Evolutionary conservation across 64 coral and sea anemone genomes (phyloP).

Genomic region (Cladopsammia gracilis): DNA sequence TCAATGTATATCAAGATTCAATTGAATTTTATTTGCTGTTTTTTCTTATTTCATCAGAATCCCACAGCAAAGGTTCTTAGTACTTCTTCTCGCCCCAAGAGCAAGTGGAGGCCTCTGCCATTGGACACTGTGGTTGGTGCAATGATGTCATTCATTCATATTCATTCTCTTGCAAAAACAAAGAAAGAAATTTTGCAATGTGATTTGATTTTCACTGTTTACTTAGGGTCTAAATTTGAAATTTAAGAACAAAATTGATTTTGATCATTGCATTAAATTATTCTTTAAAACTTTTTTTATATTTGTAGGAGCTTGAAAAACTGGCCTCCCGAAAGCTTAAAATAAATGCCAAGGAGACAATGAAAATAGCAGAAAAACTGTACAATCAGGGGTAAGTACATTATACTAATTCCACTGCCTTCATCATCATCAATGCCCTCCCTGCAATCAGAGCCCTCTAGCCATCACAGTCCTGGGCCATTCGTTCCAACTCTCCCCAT

Average conservation of each 20-base stretch:
- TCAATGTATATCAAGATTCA: not conserved
- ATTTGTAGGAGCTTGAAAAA: constrained; percentile 91
- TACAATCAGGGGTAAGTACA: constrained; percentile 87
- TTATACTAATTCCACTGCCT: not conserved
- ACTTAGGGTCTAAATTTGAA: too few relatives aligned
- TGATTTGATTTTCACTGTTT: not conserved
- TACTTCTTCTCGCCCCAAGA: constrained; percentile 91
- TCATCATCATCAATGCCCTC: not conserved
- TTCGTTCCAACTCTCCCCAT: too few relatives aligned
- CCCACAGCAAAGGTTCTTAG: constrained; percentile 82
- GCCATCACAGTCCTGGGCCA: too few relatives aligned
- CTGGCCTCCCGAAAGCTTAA: constrained; percentile 91
- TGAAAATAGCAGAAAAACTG: constrained; percentile 99
- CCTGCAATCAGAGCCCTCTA: too few relatives aligned
- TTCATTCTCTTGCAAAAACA: not conserved
- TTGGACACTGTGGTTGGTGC: constrained; percentile 92
- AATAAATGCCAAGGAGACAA: constrained; percentile 96
- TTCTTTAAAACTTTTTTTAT: not conserved
- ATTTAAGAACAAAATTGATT: too few relatives aligned
- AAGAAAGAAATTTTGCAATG: not conserved
- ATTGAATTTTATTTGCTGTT: not conserved
- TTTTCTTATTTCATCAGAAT: constrained; percentile 48
- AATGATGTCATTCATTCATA: too few relatives aligned
- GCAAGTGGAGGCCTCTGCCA: constrained; percentile 94
- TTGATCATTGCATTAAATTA: too few relatives aligned